phyloP scores from a whole-genome alignment of 2,888 invertebrate genomes.

The Nemurella pictetii region DNA sequence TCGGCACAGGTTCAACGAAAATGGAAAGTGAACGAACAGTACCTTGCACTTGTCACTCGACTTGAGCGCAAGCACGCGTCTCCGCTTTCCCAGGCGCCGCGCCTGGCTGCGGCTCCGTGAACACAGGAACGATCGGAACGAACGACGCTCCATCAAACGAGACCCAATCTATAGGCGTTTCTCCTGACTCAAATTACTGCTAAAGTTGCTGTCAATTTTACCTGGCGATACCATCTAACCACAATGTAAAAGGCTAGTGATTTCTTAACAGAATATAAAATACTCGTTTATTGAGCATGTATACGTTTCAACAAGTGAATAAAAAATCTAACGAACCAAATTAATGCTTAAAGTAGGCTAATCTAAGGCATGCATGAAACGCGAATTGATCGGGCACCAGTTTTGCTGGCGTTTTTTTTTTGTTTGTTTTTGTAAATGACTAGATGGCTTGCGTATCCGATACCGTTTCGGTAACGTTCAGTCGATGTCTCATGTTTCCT shows the following conservation, averaged over 20 bases:
- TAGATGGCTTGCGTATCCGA: constrained; percentile 2
- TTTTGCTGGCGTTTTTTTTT: background rate
- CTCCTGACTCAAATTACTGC: background rate
- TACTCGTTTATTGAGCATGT: constrained; percentile 41
- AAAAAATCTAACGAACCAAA: constrained; percentile 16
- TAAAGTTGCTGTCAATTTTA: background rate
- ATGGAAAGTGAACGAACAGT: constrained; percentile 56
- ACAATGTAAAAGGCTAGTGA: constrained; percentile 29
- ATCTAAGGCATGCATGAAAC: constrained; percentile 5
- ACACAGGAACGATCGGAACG: constrained; percentile 55
- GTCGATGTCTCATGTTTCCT: constrained; percentile 36
- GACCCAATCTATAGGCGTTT: background rate
- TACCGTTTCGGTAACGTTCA: constrained; percentile 32
- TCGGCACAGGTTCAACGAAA: constrained; percentile 11
- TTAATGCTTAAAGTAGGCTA: background rate
- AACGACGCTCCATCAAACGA: background rate
- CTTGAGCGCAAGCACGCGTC: constrained; percentile 76
- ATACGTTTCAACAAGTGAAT: constrained; percentile 18
- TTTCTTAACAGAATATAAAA: constrained; percentile 42
- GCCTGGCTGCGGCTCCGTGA: constrained; percentile 49
- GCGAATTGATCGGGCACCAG: constrained; percentile 18
- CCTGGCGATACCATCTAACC: background rate
- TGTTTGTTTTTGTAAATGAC: constrained; percentile 18
- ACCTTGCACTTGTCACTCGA: constrained; percentile 80
- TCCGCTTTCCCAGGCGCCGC: constrained; percentile 53